phyloP scores from a whole-genome alignment of 2,797 vertebrate genomes.

The Enteromius thamalakanensis region DNA sequence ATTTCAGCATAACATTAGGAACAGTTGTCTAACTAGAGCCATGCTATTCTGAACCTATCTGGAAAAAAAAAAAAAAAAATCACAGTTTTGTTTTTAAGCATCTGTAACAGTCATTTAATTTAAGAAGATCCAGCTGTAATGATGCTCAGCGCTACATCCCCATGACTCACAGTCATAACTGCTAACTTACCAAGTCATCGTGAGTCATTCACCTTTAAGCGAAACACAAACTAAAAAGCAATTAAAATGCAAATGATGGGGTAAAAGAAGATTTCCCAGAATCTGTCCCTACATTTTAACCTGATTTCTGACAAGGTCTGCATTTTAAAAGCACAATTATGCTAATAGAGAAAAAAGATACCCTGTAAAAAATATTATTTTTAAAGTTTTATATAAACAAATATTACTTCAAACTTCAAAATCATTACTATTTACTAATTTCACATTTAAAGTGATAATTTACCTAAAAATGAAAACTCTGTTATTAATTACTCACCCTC shows the following conservation, averaged over 20 bases:
- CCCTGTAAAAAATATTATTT: background rate
- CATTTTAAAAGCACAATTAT: background rate
- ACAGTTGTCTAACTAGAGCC: background rate
- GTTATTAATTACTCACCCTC: background rate
- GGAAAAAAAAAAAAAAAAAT: background rate
- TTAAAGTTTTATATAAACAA: background rate
- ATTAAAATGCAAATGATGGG: background rate
- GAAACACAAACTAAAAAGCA: conserved; percentile 7
- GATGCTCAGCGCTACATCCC: background rate
- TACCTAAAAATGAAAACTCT: background rate
- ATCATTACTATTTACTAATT: background rate
- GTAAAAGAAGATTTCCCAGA: background rate
- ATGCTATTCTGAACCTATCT: background rate
- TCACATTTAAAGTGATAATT: background rate
- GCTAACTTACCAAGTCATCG: background rate
- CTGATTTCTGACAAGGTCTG: background rate
- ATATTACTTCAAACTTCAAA: background rate
- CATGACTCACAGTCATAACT: conserved; percentile 16
- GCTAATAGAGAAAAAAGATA: background rate
- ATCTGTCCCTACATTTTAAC: background rate
- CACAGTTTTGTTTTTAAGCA: background rate
- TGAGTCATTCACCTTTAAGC: conserved; percentile 33
- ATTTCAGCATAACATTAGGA: background rate
- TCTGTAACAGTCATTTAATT: background rate
- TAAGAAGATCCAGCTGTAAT: conserved; percentile 3